A percentile compares a stretch with the other conserved stretches of the same genome.
These are phyloP conservation scores for Nyctibius bracteatus DNA, from an alignment of 2,113 vertebrate genomes.

Conservation along the genomic window DNA sequence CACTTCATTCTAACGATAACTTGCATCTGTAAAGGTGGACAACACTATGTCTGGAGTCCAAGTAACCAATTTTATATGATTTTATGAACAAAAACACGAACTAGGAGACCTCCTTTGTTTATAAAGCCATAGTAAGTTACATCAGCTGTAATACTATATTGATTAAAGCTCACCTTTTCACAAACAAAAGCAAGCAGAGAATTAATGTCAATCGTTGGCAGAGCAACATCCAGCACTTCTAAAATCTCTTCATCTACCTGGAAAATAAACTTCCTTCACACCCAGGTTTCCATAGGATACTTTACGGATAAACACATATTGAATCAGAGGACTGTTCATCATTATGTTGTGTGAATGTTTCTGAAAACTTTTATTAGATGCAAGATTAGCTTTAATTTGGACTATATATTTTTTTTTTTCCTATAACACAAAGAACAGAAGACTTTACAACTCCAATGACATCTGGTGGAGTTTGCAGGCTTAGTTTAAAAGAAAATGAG, in stretches of 20 bases:
- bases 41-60: not conserved
- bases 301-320: not conserved
- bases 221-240: not conserved
- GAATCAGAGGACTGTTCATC: not conserved
- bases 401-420: not conserved
- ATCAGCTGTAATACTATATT: not conserved
- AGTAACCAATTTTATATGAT: not conserved
- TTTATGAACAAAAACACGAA: not conserved
- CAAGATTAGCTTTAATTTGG: not conserved
- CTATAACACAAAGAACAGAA: not conserved
- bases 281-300: not conserved
- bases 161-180: not conserved
- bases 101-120: not conserved
- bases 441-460: not conserved
- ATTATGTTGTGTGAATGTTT: accelerated
- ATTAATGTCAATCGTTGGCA: not conserved
- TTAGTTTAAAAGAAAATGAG: not conserved
- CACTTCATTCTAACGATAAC: not conserved
- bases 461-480: not conserved
- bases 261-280: not conserved
- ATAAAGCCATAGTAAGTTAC: not conserved
- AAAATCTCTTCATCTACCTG: not conserved
- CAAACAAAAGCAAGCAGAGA: not conserved
- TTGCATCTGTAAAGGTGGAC: not conserved
- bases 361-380: not conserved